phyloP scores from a whole-genome alignment of 2,797 vertebrate species.

The Xerus rutilus region DNA sequence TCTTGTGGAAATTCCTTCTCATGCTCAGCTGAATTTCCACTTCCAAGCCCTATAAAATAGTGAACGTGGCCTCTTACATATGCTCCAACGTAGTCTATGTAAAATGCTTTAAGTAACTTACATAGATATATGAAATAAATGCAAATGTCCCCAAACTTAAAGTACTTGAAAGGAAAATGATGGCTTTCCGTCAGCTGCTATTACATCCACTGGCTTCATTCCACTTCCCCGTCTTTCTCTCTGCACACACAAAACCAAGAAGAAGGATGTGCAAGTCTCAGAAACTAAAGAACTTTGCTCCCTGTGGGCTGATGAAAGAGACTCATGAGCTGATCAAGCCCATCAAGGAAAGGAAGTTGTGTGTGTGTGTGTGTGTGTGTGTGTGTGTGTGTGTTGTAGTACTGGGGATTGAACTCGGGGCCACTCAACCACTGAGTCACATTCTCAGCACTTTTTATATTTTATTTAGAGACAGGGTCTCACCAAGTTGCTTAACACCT shows the following conservation, averaged over 20 bases:
- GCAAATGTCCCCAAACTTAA: background rate
- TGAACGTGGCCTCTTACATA: background rate
- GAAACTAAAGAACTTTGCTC: background rate
- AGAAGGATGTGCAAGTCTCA: fast-evolving
- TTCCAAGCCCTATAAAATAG: background rate
- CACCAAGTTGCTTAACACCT: too few relatives aligned
- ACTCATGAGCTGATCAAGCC: fast-evolving
- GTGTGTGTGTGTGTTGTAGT: too few relatives aligned
- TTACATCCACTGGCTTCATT: background rate
- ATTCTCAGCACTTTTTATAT: too few relatives aligned
- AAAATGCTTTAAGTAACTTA: background rate
- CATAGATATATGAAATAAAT: slow-evolving; percentile 15
- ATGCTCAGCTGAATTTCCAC: background rate
- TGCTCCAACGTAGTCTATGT: background rate
- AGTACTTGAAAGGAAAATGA: background rate
- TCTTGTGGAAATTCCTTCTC: background rate
- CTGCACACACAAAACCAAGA: background rate
- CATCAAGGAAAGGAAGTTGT: background rate
- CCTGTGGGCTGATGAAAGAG: background rate
- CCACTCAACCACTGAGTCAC: too few relatives aligned
- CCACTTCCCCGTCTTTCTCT: background rate
- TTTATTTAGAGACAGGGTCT: too few relatives aligned
- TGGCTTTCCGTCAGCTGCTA: background rate
- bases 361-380: too few relatives aligned
- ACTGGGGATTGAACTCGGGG: too few relatives aligned